These are phyloP conservation scores for Pinctada fucata DNA, from an alignment of 2,888 invertebrate genomes.

Conservation along the genomic window DNA sequence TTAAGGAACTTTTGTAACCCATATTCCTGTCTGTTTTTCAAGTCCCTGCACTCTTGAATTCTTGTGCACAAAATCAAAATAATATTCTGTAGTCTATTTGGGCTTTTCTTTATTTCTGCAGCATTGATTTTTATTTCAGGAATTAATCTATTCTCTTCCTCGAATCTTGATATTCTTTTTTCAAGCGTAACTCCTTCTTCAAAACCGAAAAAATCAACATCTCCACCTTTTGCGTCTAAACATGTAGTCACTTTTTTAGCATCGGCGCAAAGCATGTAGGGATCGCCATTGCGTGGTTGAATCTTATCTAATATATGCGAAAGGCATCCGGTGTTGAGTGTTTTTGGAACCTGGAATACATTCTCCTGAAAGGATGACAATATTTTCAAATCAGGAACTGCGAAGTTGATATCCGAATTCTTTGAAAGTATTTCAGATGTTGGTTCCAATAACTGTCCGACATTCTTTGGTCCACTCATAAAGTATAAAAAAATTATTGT, in stretches of 20 bases:
- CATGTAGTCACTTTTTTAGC: slow-evolving; percentile 37
- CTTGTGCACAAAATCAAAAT: not conserved
- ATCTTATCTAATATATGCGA: too few relatives aligned
- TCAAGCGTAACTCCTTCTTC: slow-evolving; percentile 22
- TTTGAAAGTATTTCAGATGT: too few relatives aligned
- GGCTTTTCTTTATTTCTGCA: not conserved
- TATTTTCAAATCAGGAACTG: too few relatives aligned
- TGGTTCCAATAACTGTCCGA: too few relatives aligned
- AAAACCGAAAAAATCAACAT: slow-evolving; percentile 38
- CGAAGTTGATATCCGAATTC: too few relatives aligned
- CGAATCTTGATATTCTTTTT: not conserved
- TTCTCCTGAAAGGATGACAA: too few relatives aligned
- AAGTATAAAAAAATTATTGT: too few relatives aligned
- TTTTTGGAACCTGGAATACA: too few relatives aligned
- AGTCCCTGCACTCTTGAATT: slow-evolving; percentile 9
- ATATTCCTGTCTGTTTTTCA: slow-evolving; percentile 26
- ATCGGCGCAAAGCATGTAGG: slow-evolving; percentile 38
- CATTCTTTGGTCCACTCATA: too few relatives aligned
- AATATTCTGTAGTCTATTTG: not conserved
- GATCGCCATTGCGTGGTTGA: too few relatives aligned
- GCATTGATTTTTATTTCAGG: not conserved
- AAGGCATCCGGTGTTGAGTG: too few relatives aligned
- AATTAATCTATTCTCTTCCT: not conserved
- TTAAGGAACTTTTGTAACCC: slow-evolving; percentile 23
- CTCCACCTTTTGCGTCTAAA: slow-evolving; percentile 30